Evolutionary conservation across 1,140 invertebrate species (phyloP), one percentile per base, ranked within the genome.

Genomic region (Zaprionus taronus): DNA sequence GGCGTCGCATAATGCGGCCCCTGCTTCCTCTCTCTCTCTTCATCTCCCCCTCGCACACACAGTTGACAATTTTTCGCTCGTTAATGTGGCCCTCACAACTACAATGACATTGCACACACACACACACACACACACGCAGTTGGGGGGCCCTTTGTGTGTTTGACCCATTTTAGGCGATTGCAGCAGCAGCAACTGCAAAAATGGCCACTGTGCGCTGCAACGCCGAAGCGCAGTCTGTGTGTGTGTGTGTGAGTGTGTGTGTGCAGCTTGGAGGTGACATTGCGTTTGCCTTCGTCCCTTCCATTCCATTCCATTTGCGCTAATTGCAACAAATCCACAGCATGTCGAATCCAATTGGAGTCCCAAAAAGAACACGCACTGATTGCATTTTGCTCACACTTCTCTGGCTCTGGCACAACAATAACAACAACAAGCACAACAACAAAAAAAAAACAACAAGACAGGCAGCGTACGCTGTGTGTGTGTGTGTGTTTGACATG

Each of bases 91-190:
- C 67, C 72, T 75, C 67, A 71, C 60, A 44, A 57, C 55, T 57
- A 67, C 65, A 67, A 67, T 34, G 41, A 58, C 65, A 56, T 31
- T 73, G 41, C n/a, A 72, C 28, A 36, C 67, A 65, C 47, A 55
- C 24, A 75, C 61, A 60, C n/a, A n/a, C 22, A 28, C 15, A 56
- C 60, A 38, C 58, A 36, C 31, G 38, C 12, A 47, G 9, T 9
- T 34, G 38, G 53, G 60, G 28, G 57, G 73, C 57, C 77, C 64
- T 77, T 79, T 76, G 62, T 72, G 62, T 65, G 57, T 77, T 77
- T 79, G 77, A 79, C 77, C 77, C 68, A 79, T 79, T 79, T 79
- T 79, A 62, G 20, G 47, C 24, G 34, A 66, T 72, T 72, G 68
- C 72, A 74, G 62, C 47, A 41, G 49, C 28, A 53, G 64, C 64